A percentile compares a stretch with the other conserved stretches of the same genome.
Conservation (phyloP, 92 coral and sea anemone species). For the Zoanthus solanderi region DNA sequence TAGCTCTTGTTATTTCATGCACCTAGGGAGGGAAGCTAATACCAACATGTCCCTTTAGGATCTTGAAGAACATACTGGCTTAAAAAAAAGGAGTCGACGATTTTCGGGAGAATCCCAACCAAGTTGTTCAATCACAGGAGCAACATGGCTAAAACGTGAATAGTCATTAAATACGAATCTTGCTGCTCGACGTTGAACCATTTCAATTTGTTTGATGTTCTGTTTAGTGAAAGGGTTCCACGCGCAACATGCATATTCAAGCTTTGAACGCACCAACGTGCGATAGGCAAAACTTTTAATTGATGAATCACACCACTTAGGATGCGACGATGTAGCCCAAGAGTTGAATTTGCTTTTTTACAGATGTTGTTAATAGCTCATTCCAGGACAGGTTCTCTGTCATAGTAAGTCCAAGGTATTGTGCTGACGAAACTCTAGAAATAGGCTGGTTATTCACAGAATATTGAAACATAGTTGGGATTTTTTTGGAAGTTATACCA, state of each 20-base stretch:
- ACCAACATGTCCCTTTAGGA: too few relatives aligned
- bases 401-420: constrained; percentile 32
- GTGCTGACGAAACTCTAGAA: constrained; percentile 51
- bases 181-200: constrained; percentile 39
- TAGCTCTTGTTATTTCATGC: too few relatives aligned
- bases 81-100: too few relatives aligned
- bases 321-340: constrained; percentile 57
- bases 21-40: too few relatives aligned
- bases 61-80: too few relatives aligned
- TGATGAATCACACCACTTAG: constrained; percentile 50
- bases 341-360: constrained; percentile 22
- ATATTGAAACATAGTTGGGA: constrained; percentile 22
- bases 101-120: constrained; percentile 24
- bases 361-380: not conserved
- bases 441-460: constrained; percentile 30
- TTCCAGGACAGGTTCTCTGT: not conserved
- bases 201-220: constrained; percentile 50
- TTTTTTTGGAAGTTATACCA: constrained; percentile 60
- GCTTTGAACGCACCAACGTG: constrained; percentile 46
- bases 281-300: constrained; percentile 47
- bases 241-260: constrained; percentile 55
- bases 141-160: constrained; percentile 22
- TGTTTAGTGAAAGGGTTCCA: constrained; percentile 58
- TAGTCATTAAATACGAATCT: not conserved
- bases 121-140: constrained; percentile 57